Base-by-base conservation (phyloP, 2,797 vertebrate genomes). In the Bradypodion ventrale region DNA sequence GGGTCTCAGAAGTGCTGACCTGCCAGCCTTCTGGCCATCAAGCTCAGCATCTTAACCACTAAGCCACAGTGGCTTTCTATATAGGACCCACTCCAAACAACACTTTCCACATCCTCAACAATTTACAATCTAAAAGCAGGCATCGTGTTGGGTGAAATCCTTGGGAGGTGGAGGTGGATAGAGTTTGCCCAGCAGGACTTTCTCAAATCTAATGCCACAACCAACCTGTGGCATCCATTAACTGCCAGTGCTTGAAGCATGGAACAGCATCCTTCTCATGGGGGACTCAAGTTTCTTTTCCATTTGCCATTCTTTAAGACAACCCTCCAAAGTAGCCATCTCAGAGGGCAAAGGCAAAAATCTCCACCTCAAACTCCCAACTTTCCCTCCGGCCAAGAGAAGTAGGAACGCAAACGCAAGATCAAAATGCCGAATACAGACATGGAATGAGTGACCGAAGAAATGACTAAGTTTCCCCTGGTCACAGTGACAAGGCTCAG, bases 401-500 rank as follows among this genome's bases (percentile, higher is more conserved):
- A 56, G 19, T 37, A 32, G 4, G 7, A 85, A 87, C 46, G 74
- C 87, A 80, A 7, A 3, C 63, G 23, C 44, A 13, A 12, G 65
- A 32, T 69, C 83, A 73, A n/a, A 10, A 21, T 27, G 2, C 0
- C 12, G 56, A 42, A 19, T 37, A 70, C 42, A 32, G 3, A 75
- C 85, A 81, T 25, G 21, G 75, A n/a, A 0, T 70, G 21, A n/a
- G 37, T 5, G 21, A 10, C 27, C 15, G 2, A 90, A 83, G 0
- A 83, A 87, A 83, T 40, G n/a, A 87, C 9, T 12, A 85, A 90
- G 37, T 40, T n/a, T 35, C 72, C 65, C n/a, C 27, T 25, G 68
- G 78, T 32, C 46, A 70, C n/a, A 80, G 78, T 85, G 86, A 76
- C 1, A 89, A 59, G 70, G 42, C 85, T 75, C 35, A 88, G 40